Evolutionary conservation across 2,888 invertebrate species (phyloP).

Genomic region (Tortricodes alternella): DNA sequence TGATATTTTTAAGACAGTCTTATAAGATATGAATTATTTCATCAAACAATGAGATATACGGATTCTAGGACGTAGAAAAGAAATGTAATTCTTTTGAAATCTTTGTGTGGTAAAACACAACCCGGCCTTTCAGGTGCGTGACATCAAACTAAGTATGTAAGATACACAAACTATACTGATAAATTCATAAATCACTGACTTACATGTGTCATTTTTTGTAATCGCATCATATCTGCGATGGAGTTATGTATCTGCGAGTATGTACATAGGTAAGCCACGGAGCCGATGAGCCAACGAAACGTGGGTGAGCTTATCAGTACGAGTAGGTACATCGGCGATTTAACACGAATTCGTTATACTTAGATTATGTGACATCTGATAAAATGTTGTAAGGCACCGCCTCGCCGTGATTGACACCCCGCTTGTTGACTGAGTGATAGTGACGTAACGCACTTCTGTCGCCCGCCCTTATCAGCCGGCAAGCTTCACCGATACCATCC

Average conservation of each 20-base stretch:
- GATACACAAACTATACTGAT: constrained; percentile 29
- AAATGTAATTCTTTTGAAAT: too few relatives aligned
- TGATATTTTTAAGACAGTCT: too few relatives aligned
- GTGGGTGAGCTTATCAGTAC: constrained; percentile 79
- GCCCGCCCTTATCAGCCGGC: constrained; percentile 61
- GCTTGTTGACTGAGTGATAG: constrained; percentile 73
- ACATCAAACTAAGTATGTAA: background rate
- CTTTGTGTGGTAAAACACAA: too few relatives aligned
- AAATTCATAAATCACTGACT: constrained; percentile 38
- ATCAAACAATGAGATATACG: too few relatives aligned
- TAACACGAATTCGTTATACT: constrained; percentile 81
- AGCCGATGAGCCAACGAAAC: constrained; percentile 48
- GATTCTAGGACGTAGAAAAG: too few relatives aligned
- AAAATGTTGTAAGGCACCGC: constrained; percentile 79
- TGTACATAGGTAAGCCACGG: constrained; percentile 65
- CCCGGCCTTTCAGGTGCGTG: background rate
- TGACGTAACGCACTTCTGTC: constrained; percentile 65
- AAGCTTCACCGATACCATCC: constrained; percentile 56
- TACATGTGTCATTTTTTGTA: constrained; percentile 52
- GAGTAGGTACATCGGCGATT: constrained; percentile 72
- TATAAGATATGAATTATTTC: too few relatives aligned
- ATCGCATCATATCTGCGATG: constrained; percentile 46
- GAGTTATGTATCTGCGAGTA: constrained; percentile 42
- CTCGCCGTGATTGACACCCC: constrained; percentile 75
- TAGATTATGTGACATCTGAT: constrained; percentile 80